Percentiles rank a stretch among this genome's conserved stretches.
These are phyloP conservation scores for Palaemon carinicauda DNA, from an alignment of 1,140 invertebrate species.

Conservation along the genomic window DNA sequence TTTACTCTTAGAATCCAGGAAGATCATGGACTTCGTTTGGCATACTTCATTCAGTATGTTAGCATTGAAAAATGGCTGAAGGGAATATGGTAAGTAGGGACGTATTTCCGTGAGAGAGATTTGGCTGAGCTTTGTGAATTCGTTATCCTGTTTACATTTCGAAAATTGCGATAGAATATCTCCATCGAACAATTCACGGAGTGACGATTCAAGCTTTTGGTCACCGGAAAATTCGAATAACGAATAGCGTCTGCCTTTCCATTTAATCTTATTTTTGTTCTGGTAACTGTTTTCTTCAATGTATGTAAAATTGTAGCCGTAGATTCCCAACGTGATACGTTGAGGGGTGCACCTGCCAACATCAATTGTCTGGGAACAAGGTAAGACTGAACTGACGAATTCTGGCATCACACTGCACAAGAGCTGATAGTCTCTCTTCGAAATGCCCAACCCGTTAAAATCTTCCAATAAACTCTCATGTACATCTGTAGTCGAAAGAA, in stretches of 20 bases:
- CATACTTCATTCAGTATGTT: background rate
- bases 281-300: background rate
- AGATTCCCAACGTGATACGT: background rate
- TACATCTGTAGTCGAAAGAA: too few species aligned
- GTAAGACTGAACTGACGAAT: slow-evolving; percentile 1
- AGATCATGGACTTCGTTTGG: slow-evolving; percentile 3
- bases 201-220: background rate
- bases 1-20: background rate
- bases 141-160: slow-evolving; percentile 11
- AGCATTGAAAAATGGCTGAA: slow-evolving; percentile 15
- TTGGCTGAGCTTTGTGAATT: background rate
- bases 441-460: too few species aligned
- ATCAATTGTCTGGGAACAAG: background rate
- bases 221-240: background rate
- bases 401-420: background rate
- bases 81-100: slow-evolving; percentile 14
- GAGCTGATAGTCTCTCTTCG: too few species aligned
- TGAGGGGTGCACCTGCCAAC: background rate
- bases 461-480: too few species aligned
- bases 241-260: slow-evolving; percentile 21
- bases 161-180: too few species aligned
- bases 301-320: background rate
- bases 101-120: slow-evolving; percentile 3
- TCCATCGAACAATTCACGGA: too few species aligned
- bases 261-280: background rate